Evolutionary conservation across 2,797 vertebrate genomes (phyloP).

Genomic region (Pyrocephalus nanus): DNA sequence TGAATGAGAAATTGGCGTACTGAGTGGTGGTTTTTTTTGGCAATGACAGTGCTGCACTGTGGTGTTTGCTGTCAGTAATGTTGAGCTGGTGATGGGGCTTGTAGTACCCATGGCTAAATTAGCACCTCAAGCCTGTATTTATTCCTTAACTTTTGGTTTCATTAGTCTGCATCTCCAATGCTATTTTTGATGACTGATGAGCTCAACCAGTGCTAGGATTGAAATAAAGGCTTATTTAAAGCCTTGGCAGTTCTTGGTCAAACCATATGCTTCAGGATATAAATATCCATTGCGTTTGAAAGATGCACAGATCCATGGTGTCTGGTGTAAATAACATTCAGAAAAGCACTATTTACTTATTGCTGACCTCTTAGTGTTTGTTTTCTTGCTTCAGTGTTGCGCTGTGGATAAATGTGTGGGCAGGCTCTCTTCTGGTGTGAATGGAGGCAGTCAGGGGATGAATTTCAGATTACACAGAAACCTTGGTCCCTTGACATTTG

Average conservation of each 20-base stretch:
- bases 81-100: not conserved
- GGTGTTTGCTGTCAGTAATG: not conserved
- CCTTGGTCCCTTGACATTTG: not conserved
- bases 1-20: not conserved
- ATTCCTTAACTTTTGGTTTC: not conserved
- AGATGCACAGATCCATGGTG: not conserved
- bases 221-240: not conserved
- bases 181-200: not conserved
- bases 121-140: not conserved
- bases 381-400: not conserved
- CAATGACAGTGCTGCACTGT: not conserved
- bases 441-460: not conserved
- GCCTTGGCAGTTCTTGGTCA: not conserved
- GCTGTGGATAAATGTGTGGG: not conserved
- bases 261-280: not conserved
- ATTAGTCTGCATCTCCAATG: not conserved
- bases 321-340: not conserved
- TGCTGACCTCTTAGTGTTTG: not conserved
- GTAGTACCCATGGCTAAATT: not conserved
- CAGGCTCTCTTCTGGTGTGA: not conserved
- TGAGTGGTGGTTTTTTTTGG: fast-evolving
- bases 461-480: not conserved
- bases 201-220: not conserved
- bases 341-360: not conserved
- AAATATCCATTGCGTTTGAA: not conserved